phyloP scores from a whole-genome alignment of 2,113 vertebrate species.

The Solenodon paradoxus region DNA sequence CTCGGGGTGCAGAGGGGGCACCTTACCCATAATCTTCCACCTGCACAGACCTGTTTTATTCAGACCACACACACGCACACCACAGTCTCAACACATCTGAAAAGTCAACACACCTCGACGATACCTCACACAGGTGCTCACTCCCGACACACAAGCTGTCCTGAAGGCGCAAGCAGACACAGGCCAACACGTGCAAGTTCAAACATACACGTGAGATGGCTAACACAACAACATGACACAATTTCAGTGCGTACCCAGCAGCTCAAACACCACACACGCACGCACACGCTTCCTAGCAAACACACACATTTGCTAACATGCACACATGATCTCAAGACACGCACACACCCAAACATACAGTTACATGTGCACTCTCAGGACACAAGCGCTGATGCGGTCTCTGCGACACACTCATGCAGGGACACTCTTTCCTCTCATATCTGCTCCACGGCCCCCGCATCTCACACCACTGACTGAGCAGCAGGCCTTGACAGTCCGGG shows the following conservation, averaged over 20 bases:
- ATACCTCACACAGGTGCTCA: not conserved
- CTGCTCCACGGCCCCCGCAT: not conserved
- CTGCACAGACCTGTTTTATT: not conserved
- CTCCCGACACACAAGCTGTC: not conserved
- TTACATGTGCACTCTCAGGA: not conserved
- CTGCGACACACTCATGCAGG: not conserved
- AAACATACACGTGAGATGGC: not conserved
- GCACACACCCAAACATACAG: too few species aligned
- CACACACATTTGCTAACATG: not conserved
- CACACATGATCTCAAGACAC: too few species aligned
- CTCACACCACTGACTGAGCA: not conserved
- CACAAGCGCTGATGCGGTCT: not conserved
- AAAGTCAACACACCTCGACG: not conserved
- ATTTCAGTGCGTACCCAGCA: not conserved
- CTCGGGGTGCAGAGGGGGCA: not conserved
- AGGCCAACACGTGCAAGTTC: not conserved
- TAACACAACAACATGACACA: not conserved
- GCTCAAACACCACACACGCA: not conserved
- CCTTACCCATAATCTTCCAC: not conserved
- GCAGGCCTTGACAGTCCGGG: slow-evolving; percentile 9
- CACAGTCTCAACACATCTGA: not conserved
- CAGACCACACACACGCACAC: not conserved
- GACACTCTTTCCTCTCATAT: not conserved
- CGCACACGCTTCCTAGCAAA: not conserved
- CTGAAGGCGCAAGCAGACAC: slow-evolving; percentile 15